Conservation (phyloP, 2,113 vertebrate species). For the Brevimyrus niger region DNA sequence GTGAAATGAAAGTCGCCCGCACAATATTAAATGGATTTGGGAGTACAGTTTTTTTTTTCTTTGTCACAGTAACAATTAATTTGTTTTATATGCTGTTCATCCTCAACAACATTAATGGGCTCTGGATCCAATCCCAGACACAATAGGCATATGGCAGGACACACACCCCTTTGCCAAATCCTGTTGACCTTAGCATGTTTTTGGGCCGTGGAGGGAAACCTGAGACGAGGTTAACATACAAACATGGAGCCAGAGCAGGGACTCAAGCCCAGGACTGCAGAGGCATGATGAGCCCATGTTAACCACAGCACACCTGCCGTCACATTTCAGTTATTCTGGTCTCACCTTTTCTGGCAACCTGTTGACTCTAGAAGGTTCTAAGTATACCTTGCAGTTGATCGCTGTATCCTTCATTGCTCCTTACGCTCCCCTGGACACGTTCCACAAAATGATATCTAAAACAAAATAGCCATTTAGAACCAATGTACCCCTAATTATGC, state of each 20-base stretch:
- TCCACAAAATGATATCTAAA: not conserved
- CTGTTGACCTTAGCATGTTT: not conserved
- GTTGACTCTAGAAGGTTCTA: not conserved
- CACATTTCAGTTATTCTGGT: not conserved
- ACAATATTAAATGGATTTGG: not conserved
- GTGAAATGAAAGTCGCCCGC: not conserved
- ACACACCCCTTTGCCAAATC: not conserved
- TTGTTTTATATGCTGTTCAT: not conserved
- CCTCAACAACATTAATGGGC: not conserved
- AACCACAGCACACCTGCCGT: not conserved
- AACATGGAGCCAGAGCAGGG: not conserved
- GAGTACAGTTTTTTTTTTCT: not conserved
- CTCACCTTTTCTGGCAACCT: not conserved
- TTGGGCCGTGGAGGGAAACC: not conserved
- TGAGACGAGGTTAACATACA: not conserved
- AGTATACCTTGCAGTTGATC: not conserved
- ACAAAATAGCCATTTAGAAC: not conserved
- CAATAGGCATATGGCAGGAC: not conserved
- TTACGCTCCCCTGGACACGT: not conserved
- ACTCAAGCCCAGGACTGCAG: not conserved
- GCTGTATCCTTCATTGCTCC: not conserved
- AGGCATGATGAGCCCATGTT: not conserved
- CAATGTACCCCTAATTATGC: not conserved
- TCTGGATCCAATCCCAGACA: not conserved
- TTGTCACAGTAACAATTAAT: not conserved